phyloP scores from a whole-genome alignment of 2,113 vertebrate genomes.

The Marcusenius ussheri region DNA sequence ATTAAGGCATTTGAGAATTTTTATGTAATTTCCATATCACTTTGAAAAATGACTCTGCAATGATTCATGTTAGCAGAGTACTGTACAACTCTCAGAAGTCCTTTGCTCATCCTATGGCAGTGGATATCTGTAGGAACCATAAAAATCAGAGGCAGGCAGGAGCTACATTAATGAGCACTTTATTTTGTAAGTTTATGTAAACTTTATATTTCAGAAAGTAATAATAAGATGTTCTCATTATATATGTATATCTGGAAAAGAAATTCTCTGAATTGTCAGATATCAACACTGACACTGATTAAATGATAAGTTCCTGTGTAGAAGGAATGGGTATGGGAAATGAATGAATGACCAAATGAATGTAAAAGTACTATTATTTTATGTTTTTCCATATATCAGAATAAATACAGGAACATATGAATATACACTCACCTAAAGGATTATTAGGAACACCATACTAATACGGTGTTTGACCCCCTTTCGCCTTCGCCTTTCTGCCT shows the following conservation, averaged over 20 bases:
- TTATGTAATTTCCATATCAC: background rate
- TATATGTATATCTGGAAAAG: background rate
- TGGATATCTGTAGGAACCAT: background rate
- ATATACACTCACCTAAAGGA: too few relatives aligned
- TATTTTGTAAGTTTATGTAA: background rate
- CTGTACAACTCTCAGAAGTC: background rate
- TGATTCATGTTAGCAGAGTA: background rate
- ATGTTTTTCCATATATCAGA: background rate
- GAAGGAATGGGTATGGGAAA: background rate
- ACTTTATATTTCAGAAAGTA: background rate
- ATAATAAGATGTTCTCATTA: background rate
- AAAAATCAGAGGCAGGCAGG: background rate
- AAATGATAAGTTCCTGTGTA: background rate
- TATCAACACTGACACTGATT: background rate
- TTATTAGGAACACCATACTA: too few relatives aligned
- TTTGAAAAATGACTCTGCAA: background rate
- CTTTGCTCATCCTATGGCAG: background rate
- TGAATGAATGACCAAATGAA: background rate
- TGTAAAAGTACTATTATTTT: background rate
- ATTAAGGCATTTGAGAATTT: background rate
- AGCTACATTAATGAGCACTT: background rate
- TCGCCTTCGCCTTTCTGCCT: too few relatives aligned
- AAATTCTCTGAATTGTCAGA: background rate
- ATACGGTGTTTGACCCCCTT: too few relatives aligned
- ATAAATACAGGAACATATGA: background rate